Percentiles rank a stretch among this genome's conserved stretches.
phyloP scores from a whole-genome alignment of 2,797 vertebrate species.

The Etheostoma perlongum region DNA sequence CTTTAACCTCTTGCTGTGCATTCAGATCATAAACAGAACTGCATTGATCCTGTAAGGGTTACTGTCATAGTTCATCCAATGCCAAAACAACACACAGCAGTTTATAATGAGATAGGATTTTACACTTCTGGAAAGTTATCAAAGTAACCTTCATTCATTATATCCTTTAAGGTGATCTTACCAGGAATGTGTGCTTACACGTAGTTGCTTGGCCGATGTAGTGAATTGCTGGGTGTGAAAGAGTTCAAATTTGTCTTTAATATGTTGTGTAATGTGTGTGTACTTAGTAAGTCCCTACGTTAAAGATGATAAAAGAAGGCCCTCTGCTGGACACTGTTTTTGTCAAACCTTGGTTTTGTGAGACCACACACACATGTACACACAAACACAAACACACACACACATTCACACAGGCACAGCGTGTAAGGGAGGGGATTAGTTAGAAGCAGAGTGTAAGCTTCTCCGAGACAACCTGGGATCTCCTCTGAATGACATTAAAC shows the following conservation, averaged over 20 bases:
- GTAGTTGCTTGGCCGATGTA: background rate
- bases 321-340: conserved; percentile 55
- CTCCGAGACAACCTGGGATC: conserved; percentile 28
- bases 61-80: background rate
- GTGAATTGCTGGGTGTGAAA: background rate
- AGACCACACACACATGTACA: conserved; percentile 5
- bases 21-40: background rate
- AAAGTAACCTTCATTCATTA: background rate
- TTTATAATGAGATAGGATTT: background rate
- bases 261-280: background rate
- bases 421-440: conserved; percentile 3
- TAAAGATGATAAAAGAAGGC: conserved; percentile 45
- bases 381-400: background rate
- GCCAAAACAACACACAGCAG: background rate
- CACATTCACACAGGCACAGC: background rate
- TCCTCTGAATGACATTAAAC: conserved; percentile 9
- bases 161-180: background rate
- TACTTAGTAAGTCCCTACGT: background rate
- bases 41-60: background rate
- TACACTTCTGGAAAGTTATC: background rate
- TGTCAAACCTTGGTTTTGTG: conserved; percentile 10
- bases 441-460: conserved; percentile 10
- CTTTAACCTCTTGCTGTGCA: background rate
- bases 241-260: conserved; percentile 7
- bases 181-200: background rate